Percentiles rank a stretch among this genome's conserved stretches.
Conservation (phyloP, 2,888 invertebrate species). For the Pandemis cinnamomeana region DNA sequence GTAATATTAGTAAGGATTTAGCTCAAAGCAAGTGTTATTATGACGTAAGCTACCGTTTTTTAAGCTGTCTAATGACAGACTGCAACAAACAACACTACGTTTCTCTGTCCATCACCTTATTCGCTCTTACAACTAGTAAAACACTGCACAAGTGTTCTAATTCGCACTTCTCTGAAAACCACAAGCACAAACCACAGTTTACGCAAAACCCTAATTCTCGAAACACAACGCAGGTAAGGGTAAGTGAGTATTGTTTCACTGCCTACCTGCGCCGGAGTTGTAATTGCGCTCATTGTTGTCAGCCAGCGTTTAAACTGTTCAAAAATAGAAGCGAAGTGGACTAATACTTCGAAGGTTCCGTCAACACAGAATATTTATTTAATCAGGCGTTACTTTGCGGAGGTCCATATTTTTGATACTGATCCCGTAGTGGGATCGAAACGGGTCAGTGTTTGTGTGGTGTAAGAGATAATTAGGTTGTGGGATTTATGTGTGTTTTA, state of each 20-base stretch:
- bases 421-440: no score
- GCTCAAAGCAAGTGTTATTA: no score
- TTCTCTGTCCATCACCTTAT: background rate
- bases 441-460: no score
- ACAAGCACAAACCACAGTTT: background rate
- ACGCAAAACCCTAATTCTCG: background rate
- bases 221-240: background rate
- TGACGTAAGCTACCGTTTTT: no score
- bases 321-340: background rate
- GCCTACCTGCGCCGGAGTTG: constrained; percentile 33
- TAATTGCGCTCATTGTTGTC: constrained; percentile 40
- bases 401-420: no score
- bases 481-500: no score
- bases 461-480: no score
- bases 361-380: background rate
- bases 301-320: constrained; percentile 10
- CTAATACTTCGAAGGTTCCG: constrained; percentile 16
- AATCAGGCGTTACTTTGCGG: no score
- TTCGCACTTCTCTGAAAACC: background rate
- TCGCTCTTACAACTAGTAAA: background rate
- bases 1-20: no score
- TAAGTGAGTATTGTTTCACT: constrained; percentile 37
- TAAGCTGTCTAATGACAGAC: no score
- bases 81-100: no score
- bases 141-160: background rate